phyloP scores from a whole-genome alignment of 1,140 invertebrate genomes.

The Laodelphax striatellus region DNA sequence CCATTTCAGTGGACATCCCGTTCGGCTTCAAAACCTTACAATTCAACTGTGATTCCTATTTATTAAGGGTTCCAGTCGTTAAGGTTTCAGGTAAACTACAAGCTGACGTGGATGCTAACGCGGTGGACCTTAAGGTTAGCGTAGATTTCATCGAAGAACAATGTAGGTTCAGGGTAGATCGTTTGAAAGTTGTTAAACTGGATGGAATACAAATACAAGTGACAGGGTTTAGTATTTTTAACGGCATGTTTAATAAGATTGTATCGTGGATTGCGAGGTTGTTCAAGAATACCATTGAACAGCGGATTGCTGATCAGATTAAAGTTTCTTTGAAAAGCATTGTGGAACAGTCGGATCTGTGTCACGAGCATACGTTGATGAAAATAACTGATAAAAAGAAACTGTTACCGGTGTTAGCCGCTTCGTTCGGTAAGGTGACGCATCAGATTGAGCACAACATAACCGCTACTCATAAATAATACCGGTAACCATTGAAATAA shows the following conservation, averaged over 20 bases:
- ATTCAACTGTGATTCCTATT: background rate
- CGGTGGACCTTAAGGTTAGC: background rate
- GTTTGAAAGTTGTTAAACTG: background rate
- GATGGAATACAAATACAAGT: background rate
- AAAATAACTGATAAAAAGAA: too few relatives aligned
- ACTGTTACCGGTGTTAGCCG: too few relatives aligned
- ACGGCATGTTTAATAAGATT: background rate
- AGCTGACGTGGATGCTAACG: background rate
- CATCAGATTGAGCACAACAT: too few relatives aligned
- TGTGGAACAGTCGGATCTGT: too few relatives aligned
- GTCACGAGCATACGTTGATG: too few relatives aligned
- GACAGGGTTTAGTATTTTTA: background rate
- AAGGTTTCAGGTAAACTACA: background rate
- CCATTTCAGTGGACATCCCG: background rate
- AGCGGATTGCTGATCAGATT: background rate
- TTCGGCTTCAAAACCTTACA: background rate
- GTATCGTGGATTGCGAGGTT: background rate
- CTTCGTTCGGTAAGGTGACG: too few relatives aligned
- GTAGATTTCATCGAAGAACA: background rate
- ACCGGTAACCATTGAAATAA: too few relatives aligned
- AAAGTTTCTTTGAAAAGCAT: too few relatives aligned
- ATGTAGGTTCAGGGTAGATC: background rate
- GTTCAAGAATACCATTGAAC: background rate
- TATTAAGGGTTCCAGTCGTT: background rate
- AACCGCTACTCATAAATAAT: too few relatives aligned